phyloP scores from a whole-genome alignment of 1,140 invertebrate species.

The Phenacoccus solenopsis region DNA sequence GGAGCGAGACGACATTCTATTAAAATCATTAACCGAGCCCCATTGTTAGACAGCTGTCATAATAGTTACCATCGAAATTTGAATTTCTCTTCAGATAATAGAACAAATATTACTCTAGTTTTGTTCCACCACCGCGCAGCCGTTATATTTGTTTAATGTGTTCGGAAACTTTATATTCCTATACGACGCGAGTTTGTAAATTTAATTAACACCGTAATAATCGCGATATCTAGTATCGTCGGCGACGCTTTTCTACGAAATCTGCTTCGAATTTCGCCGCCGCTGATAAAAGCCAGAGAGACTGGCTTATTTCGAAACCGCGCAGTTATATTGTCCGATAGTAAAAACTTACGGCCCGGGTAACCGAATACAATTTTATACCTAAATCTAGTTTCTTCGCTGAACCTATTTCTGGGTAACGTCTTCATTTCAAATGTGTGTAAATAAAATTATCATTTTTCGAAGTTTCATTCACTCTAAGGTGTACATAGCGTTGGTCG shows the following conservation, averaged over 20 bases:
- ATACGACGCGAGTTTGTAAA: neutral
- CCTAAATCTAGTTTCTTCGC: no score
- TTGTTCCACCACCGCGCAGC: neutral
- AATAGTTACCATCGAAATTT: neutral
- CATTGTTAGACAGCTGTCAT: neutral
- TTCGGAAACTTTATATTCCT: neutral
- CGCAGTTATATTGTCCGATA: no score
- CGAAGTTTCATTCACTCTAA: no score
- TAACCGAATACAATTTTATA: no score
- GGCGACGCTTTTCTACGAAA: neutral
- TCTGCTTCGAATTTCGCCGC: neutral
- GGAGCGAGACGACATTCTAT: neutral
- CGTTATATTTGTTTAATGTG: neutral
- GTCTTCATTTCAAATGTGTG: no score
- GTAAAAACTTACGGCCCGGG: no score
- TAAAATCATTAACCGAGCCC: neutral
- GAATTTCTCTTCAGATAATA: slow-evolving; percentile 3
- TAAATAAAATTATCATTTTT: no score
- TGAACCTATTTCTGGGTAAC: no score
- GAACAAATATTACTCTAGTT: neutral
- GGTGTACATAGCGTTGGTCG: no score
- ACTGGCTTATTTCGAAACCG: no score
- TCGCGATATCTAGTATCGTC: neutral
- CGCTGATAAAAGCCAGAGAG: neutral
- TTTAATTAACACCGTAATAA: neutral